Percentiles rank a stretch among this genome's conserved stretches.
Conservation (phyloP, 2,797 vertebrate genomes). For the Uromys caudimaculatus region DNA sequence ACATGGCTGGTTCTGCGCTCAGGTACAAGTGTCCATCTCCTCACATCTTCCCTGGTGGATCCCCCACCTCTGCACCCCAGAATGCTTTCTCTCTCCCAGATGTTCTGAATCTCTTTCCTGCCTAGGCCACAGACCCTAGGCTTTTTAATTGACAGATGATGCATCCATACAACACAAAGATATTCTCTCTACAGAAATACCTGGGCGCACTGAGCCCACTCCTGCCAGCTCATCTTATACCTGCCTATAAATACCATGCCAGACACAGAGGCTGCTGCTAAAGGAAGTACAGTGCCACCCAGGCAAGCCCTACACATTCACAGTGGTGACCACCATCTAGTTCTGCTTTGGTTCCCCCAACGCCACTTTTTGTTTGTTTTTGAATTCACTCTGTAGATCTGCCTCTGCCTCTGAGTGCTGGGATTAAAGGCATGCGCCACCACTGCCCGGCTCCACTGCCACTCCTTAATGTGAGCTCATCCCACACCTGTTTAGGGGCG, state of each 20-base stretch:
- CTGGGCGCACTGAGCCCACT: not conserved
- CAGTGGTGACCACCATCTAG: not conserved
- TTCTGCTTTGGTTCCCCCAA: not conserved
- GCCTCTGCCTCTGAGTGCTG: not conserved
- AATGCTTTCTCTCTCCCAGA: not conserved
- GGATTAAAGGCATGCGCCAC: not conserved
- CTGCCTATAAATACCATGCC: not conserved
- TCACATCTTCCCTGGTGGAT: not conserved
- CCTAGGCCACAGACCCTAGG: not conserved
- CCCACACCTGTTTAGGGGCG: rapidly evolving
- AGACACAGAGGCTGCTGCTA: not conserved
- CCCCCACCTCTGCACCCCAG: not conserved
- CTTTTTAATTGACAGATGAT: not conserved
- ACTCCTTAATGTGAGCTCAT: not conserved
- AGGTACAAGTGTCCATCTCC: not conserved
- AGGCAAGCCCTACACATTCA: not conserved
- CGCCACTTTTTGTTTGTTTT: not conserved
- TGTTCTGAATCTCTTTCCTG: not conserved
- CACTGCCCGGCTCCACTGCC: not conserved
- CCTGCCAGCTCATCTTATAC: not conserved
- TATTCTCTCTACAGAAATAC: not conserved
- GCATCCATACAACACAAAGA: not conserved
- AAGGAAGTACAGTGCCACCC: not conserved
- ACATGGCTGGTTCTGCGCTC: not conserved
- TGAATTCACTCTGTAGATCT: not conserved